Conservation (phyloP, 2,113 vertebrate species). For the Harpagus bidentatus region DNA sequence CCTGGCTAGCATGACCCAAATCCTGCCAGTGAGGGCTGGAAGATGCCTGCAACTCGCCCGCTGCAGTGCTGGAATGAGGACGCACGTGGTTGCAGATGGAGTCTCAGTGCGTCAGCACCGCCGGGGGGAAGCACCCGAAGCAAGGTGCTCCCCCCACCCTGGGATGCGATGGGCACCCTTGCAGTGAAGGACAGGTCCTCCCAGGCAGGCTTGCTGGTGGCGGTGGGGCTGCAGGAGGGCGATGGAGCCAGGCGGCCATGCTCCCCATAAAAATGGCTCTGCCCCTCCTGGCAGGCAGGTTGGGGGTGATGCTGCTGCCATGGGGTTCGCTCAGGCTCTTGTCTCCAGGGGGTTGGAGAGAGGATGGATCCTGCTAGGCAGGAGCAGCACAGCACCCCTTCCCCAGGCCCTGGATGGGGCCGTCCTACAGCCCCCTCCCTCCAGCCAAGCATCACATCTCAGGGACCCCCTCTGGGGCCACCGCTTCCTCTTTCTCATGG, state of each 20-base stretch:
- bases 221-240: fast-evolving
- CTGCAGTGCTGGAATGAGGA: conserved; percentile 25
- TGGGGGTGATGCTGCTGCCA: not conserved
- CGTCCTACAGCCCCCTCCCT: not conserved
- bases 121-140: not conserved
- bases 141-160: not conserved
- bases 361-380: not conserved
- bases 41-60: not conserved
- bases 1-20: conserved; percentile 35
- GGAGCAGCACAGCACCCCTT: not conserved
- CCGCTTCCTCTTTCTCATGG: not conserved
- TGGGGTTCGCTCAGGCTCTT: not conserved
- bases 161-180: fast-evolving
- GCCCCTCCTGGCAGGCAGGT: fast-evolving
- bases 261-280: not conserved
- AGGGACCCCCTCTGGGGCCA: not conserved
- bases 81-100: not conserved
- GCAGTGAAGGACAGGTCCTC: not conserved
- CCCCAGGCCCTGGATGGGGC: not conserved
- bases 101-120: not conserved
- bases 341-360: not conserved
- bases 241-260: not conserved
- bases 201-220: not conserved
- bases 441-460: not conserved
- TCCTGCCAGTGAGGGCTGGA: not conserved